These are phyloP conservation scores for Danaus melanippus DNA, from an alignment of 1,140 invertebrate species.

Conservation along the genomic window DNA sequence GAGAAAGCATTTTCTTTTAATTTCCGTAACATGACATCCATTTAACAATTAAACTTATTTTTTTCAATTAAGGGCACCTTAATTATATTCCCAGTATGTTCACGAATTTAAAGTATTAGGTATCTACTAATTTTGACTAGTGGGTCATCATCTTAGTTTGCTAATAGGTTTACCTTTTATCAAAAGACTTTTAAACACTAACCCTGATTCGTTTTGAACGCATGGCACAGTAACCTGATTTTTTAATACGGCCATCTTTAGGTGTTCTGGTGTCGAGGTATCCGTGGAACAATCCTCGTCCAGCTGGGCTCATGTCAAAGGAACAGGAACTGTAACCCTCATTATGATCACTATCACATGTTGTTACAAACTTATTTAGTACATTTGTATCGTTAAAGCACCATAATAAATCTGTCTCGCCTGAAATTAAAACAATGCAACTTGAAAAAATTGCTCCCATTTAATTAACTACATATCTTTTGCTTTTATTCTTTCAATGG, in stretches of 20 bases:
- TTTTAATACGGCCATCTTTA: slow-evolving; percentile 83
- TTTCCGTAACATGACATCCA: too few species aligned
- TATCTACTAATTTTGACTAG: too few species aligned
- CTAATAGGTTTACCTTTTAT: too few species aligned
- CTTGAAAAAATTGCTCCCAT: neutral
- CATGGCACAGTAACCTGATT: slow-evolving; percentile 86
- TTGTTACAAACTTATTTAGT: slow-evolving; percentile 82
- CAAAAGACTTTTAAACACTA: slow-evolving; percentile 27
- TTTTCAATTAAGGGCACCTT: too few species aligned
- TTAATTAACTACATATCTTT: too few species aligned
- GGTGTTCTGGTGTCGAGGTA: slow-evolving; percentile 78
- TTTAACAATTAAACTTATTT: too few species aligned
- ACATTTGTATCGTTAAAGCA: slow-evolving; percentile 76
- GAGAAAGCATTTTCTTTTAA: too few species aligned
- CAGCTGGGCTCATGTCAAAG: slow-evolving; percentile 76
- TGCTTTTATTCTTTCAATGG: too few species aligned
- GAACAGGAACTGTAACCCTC: slow-evolving; percentile 83
- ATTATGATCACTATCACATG: slow-evolving; percentile 84
- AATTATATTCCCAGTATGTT: too few species aligned
- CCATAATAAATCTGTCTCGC: slow-evolving; percentile 81
- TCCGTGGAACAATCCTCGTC: slow-evolving; percentile 86
- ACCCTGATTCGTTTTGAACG: slow-evolving; percentile 77
- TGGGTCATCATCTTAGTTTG: too few species aligned
- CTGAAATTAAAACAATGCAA: slow-evolving; percentile 39
- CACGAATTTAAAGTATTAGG: too few species aligned